Conservation (phyloP, 2,888 invertebrate species). For the Chloroclysta siterata region DNA sequence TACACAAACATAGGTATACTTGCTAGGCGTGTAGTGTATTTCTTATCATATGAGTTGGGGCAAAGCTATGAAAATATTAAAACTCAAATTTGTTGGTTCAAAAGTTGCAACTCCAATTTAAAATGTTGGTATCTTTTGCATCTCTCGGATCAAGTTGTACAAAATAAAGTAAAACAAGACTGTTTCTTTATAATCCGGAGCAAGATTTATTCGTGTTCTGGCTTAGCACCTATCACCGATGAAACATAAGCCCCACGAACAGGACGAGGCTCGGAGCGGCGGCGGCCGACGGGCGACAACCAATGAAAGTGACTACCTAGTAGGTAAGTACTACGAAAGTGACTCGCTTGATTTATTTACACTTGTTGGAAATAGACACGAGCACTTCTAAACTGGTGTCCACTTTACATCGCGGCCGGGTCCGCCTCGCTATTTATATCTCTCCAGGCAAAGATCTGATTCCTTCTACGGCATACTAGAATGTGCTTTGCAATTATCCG, state of each 20-base stretch:
- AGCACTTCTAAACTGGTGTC: slow-evolving; percentile 78
- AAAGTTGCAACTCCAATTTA: neutral
- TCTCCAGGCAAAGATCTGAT: slow-evolving; percentile 68
- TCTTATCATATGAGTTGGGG: neutral
- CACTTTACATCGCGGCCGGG: slow-evolving; percentile 71
- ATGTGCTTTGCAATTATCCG: slow-evolving; percentile 68
- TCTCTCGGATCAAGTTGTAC: slow-evolving; percentile 1
- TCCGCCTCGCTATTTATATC: slow-evolving; percentile 75
- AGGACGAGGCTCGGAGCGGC: neutral
- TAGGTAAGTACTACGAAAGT: slow-evolving; percentile 64
- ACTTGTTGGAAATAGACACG: slow-evolving; percentile 78
- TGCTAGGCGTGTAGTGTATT: too few species aligned
- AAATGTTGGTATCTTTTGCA: neutral
- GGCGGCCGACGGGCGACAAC: slow-evolving; percentile 40
- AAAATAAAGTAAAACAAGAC: slow-evolving; percentile 12
- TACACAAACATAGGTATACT: neutral
- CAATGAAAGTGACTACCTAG: slow-evolving; percentile 78
- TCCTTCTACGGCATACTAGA: slow-evolving; percentile 78
- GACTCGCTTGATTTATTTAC: slow-evolving; percentile 80
- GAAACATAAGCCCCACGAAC: slow-evolving; percentile 13
- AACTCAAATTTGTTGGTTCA: neutral
- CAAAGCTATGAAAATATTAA: neutral
- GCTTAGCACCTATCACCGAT: slow-evolving; percentile 12
- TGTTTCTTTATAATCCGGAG: slow-evolving; percentile 16
- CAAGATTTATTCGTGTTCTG: slow-evolving; percentile 19